phyloP scores from a whole-genome alignment of 2,113 vertebrate species.

The Poicephalus gulielmi region DNA sequence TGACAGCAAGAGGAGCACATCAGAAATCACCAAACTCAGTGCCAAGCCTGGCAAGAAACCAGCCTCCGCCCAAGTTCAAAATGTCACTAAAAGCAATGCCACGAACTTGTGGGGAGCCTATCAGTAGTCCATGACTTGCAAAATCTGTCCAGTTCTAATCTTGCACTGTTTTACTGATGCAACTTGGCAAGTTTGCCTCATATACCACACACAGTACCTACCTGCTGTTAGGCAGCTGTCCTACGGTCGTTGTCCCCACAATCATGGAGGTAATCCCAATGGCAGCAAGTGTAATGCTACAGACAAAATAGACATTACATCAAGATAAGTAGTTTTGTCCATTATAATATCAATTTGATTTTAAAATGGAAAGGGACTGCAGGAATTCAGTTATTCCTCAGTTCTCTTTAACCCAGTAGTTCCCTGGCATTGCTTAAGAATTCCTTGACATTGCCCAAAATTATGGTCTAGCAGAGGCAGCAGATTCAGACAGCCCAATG shows the following conservation, averaged over 20 bases:
- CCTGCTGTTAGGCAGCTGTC: conserved; percentile 88
- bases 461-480: neutral
- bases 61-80: neutral
- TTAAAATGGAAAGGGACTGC: neutral
- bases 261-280: conserved; percentile 90
- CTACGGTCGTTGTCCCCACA: conserved; percentile 83
- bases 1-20: neutral
- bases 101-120: neutral
- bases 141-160: neutral
- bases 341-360: neutral
- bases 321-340: neutral
- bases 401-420: neutral
- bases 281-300: conserved; percentile 84
- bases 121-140: neutral
- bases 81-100: neutral
- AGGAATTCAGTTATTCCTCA: neutral
- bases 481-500: neutral
- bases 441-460: neutral
- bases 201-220: conserved; percentile 29
- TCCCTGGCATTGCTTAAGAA: neutral
- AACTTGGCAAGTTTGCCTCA: neutral
- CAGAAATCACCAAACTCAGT: neutral
- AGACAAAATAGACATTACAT: neutral
- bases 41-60: neutral
- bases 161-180: neutral